These are phyloP conservation scores for Heliconius hewitsoni DNA, from an alignment of 1,140 invertebrate genomes.

Conservation along the genomic window DNA sequence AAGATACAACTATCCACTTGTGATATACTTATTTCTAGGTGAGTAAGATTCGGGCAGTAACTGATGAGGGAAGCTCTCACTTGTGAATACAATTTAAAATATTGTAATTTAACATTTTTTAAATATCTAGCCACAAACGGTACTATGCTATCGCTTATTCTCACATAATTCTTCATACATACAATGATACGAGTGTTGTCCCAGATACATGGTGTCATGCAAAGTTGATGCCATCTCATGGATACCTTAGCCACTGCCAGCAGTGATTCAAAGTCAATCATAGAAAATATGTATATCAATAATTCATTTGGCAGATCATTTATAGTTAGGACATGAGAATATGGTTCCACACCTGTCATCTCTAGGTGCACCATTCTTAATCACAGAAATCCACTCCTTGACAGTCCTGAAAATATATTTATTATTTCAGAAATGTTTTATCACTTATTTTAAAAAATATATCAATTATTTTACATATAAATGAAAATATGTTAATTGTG, in stretches of 20 bases:
- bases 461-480: not conserved
- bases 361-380: conserved; percentile 75
- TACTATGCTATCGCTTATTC: conserved; percentile 77
- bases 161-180: conserved; percentile 80
- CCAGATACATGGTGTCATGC: conserved; percentile 77
- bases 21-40: conserved; percentile 81
- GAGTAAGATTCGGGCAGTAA: conserved; percentile 79
- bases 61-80: conserved; percentile 76
- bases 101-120: conserved; percentile 80
- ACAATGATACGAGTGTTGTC: conserved; percentile 78
- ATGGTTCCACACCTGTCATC: conserved; percentile 63
- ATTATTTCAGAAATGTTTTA: conserved; percentile 5
- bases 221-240: conserved; percentile 76
- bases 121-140: conserved; percentile 78
- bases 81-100: conserved; percentile 81
- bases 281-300: conserved; percentile 80
- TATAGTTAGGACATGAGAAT: conserved; percentile 64
- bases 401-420: conserved; percentile 55
- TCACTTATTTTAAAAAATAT: not conserved
- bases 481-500: not conserved
- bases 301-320: conserved; percentile 81
- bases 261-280: conserved; percentile 79
- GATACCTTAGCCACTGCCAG: conserved; percentile 77
- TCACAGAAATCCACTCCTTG: conserved; percentile 44
- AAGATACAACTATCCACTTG: conserved; percentile 80